Evolutionary conservation across 2,797 vertebrate genomes (phyloP), one percentile per base, ranked within the genome.

Genomic region (Notolabrus celidotus): DNA sequence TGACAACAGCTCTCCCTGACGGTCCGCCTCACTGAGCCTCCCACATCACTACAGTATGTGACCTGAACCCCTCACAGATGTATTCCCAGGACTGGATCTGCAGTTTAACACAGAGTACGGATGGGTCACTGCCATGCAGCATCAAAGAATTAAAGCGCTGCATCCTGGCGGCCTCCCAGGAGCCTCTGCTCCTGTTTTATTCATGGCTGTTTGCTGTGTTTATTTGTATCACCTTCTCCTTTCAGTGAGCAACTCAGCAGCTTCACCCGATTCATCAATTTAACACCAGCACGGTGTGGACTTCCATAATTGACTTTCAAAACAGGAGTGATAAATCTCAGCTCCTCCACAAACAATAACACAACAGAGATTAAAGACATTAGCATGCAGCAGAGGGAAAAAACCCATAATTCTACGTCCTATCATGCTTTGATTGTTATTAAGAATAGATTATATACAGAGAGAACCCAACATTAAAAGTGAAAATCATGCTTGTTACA

Each of bases 251-350:
- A 23, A 54, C 57, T 67, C 45, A 3, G 63, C 42, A 34, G 12
- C 54, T 38, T 62, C 69, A 2, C 27, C 65, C 66, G 57, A 80
- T 84, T 78, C 76, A 79, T 86, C 86, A 86, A 41, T 79, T 82
- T 78, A 81, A 83, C 70, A 27, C 60, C 5, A 62, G 39, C 43
- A 4, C 45, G 1, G 45, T 16, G 63, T 17, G 45, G 71, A 55
- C 73, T 51, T 23, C 57, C 19, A 45, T 79, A 87, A 87, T 78
- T 79, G 71, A 86, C 74, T 84, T 79, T 79, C 55, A 52, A 77
- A 85, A 77, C 65, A 72, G 69, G 41, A 46, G 58, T 71, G 23
- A 80, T 86, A 80, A 86, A 83, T 86, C 77, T 71, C 45, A 46
- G 14, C 73, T 65, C 31, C 61, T n/a, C n/a, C 71, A 71, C 49